Evolutionary conservation across 1,140 invertebrate genomes (phyloP), one percentile per base, ranked within the genome.

Genomic region (Euura lappo): DNA sequence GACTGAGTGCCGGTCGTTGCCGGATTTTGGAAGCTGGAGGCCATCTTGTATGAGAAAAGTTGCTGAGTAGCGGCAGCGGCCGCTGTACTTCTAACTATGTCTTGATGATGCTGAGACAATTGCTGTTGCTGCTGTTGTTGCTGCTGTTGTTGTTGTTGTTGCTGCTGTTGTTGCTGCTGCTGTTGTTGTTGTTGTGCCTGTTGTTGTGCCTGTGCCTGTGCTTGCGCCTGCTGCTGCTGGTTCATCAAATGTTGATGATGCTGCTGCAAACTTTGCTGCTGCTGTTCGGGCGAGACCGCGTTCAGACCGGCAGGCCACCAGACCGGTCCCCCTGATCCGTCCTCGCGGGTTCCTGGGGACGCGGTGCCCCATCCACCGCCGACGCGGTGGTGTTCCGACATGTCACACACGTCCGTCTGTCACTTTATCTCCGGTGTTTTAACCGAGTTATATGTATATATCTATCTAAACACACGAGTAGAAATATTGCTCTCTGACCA

Each of bases 31-130:
- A 94, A 93, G 82, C 92, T 93, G 82, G 92, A 92, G 82, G 93
- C 92, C 93, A 95, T 94, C 90, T 95, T 95, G 88, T 95, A 95
- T 74, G 92, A 92, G 83, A 94, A 94, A 75, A 94, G 89, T 84
- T 94, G 94, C 82, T 94, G 93, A 69, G 91, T 91, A 11, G 89
- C 85, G 68, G 89, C 87, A 46, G 90, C 91, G 67, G 92, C 88
- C 10, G 89, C 89, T 70, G 89, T 90, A 77, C 89, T 90, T 73
- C 86, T 89, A 73, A 86, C 85, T 44, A 86, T 87, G 64, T 88
- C 83, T 72, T 87, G 87, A 75, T 87, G 86, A 76, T 88, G 85
- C 51, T 88, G 87, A 13, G 77, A 75, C 65, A 79, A 78, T 72
- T 84, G 83, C 72, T 86, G 84, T 75, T 84, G 82, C 70, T 77